Evolutionary conservation across 2,113 vertebrate genomes (phyloP).

Genomic region (Cairina moschata): DNA sequence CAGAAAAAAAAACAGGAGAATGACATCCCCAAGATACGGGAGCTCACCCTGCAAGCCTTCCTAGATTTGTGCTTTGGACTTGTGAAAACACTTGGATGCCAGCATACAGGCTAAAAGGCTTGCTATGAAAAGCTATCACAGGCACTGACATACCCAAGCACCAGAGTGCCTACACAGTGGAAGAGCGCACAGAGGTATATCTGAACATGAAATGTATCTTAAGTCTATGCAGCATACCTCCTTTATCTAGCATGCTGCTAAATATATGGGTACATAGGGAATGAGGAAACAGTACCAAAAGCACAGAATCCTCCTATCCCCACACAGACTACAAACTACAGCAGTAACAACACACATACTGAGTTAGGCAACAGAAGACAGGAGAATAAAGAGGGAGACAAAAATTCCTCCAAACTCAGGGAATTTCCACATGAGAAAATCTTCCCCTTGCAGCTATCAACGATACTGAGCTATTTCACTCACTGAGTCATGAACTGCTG

Average conservation of each 20-base stretch:
- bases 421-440: neutral
- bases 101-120: rapidly evolving
- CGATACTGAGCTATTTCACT: neutral
- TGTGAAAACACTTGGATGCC: neutral
- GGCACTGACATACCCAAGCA: neutral
- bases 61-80: neutral
- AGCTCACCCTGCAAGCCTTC: rapidly evolving
- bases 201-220: rapidly evolving
- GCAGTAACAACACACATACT: neutral
- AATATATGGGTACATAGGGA: neutral
- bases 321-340: neutral
- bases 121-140: neutral
- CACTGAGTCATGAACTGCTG: neutral
- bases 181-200: neutral
- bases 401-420: neutral
- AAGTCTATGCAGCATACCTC: neutral
- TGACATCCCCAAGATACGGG: neutral
- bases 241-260: neutral
- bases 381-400: neutral
- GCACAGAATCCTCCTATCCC: neutral
- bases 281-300: neutral
- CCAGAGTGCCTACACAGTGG: rapidly evolving
- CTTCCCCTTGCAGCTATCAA: neutral
- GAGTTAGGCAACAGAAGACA: neutral
- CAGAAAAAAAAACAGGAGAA: neutral